Conservation (phyloP, 2,113 vertebrate genomes). For the Anoplopoma fimbria region DNA sequence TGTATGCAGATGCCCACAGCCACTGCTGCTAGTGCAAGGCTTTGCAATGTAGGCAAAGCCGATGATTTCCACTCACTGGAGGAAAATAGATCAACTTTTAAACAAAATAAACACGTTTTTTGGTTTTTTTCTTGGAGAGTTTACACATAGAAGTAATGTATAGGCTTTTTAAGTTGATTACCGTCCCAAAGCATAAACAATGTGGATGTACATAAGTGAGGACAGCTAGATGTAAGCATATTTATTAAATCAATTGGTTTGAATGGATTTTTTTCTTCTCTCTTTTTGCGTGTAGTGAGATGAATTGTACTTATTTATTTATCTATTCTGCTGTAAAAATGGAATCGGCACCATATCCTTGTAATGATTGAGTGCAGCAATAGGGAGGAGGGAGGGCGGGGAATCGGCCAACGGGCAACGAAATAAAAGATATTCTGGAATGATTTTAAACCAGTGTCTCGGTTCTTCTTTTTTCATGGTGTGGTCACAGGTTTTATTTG, state of each 20-base stretch:
- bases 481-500: constrained; percentile 15
- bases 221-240: constrained; percentile 83
- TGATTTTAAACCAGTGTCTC: constrained; percentile 74
- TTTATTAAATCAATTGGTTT: constrained; percentile 82
- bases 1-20: constrained; percentile 54
- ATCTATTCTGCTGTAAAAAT: constrained; percentile 81
- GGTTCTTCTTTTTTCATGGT: constrained; percentile 27
- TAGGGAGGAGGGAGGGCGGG: constrained; percentile 62
- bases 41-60: constrained; percentile 60
- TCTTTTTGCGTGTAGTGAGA: constrained; percentile 82
- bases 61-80: constrained; percentile 53
- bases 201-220: constrained; percentile 81
- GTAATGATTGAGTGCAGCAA: constrained; percentile 77
- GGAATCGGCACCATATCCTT: constrained; percentile 83
- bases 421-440: constrained; percentile 83
- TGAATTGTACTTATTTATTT: constrained; percentile 83
- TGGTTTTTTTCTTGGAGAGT: constrained; percentile 19
- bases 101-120: constrained; percentile 42
- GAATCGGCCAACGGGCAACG: constrained; percentile 38
- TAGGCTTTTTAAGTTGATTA: constrained; percentile 78
- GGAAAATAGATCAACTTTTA: constrained; percentile 59
- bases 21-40: constrained; percentile 58
- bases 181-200: constrained; percentile 80
- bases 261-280: constrained; percentile 72
- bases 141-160: constrained; percentile 75